These are phyloP conservation scores for Neocrepidodera transversa DNA, from an alignment of 2,888 invertebrate genomes.

Conservation along the genomic window DNA sequence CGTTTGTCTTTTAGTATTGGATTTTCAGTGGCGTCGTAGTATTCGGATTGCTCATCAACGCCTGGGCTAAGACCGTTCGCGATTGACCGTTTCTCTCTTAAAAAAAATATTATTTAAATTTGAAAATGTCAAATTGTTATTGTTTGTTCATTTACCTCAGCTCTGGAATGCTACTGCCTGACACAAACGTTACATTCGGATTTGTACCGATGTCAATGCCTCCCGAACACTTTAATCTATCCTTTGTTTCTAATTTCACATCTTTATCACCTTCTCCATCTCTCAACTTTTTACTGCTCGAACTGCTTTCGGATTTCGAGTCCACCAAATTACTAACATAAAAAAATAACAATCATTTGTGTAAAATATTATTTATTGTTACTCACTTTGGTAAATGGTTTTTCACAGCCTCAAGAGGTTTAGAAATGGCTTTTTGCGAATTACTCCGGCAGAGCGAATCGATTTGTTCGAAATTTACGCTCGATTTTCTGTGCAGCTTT, in stretches of 20 bases:
- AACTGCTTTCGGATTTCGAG: constrained; percentile 54
- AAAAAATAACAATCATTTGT: not conserved
- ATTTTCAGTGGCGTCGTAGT: constrained; percentile 82
- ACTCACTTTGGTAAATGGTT: constrained; percentile 22
- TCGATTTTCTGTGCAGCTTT: constrained; percentile 36
- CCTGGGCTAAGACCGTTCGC: constrained; percentile 66
- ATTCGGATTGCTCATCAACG: constrained; percentile 77
- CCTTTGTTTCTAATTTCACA: constrained; percentile 35
- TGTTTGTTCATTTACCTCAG: constrained; percentile 45
- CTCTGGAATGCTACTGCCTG: constrained; percentile 53
- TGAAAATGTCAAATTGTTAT: too few species aligned
- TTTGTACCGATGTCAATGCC: constrained; percentile 55
- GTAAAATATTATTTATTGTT: not conserved
- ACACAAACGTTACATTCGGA: constrained; percentile 55
- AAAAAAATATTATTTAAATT: constrained; percentile 7
- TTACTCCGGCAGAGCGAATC: constrained; percentile 48
- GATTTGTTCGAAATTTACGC: constrained; percentile 46
- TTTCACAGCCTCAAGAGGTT: constrained; percentile 46
- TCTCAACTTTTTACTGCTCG: constrained; percentile 35
- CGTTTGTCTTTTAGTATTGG: constrained; percentile 56
- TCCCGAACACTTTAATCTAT: constrained; percentile 52
- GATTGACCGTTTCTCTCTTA: constrained; percentile 50
- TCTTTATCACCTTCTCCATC: constrained; percentile 31
- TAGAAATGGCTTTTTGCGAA: constrained; percentile 47
- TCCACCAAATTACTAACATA: constrained; percentile 42